phyloP scores from a whole-genome alignment of 2,113 vertebrate genomes.

The Mustela nigripes region DNA sequence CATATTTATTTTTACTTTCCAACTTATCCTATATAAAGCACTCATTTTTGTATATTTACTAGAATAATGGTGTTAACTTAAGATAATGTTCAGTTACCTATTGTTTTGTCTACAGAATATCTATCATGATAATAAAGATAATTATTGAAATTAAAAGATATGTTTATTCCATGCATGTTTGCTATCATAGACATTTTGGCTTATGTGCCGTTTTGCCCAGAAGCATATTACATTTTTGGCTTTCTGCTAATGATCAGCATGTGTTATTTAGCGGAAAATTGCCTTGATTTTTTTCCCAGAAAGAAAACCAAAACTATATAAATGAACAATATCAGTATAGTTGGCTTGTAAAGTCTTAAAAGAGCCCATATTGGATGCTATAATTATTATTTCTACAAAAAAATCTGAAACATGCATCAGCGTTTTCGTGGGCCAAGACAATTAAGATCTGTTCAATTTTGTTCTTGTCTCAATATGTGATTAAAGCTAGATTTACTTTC shows the following conservation, averaged over 20 bases:
- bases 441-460: slow-evolving; percentile 23
- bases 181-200: not conserved
- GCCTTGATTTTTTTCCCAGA: not conserved
- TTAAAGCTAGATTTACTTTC: slow-evolving; percentile 31
- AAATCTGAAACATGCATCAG: not conserved
- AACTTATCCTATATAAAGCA: not conserved
- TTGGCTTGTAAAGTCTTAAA: slow-evolving; percentile 21
- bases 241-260: slow-evolving; percentile 38
- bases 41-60: not conserved
- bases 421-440: not conserved
- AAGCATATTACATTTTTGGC: not conserved
- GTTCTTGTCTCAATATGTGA: not conserved
- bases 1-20: not conserved
- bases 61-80: not conserved
- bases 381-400: slow-evolving; percentile 53
- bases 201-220: not conserved
- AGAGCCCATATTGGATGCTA: not conserved
- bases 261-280: slow-evolving; percentile 38
- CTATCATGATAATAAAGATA: not conserved
- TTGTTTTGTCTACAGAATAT: not conserved
- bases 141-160: not conserved
- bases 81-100: not conserved
- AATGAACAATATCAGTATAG: not conserved
- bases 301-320: not conserved
- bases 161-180: not conserved